Percentiles rank a stretch among this genome's conserved stretches.
Conservation (phyloP, 1,140 invertebrate species). For the Panonychus citri region DNA sequence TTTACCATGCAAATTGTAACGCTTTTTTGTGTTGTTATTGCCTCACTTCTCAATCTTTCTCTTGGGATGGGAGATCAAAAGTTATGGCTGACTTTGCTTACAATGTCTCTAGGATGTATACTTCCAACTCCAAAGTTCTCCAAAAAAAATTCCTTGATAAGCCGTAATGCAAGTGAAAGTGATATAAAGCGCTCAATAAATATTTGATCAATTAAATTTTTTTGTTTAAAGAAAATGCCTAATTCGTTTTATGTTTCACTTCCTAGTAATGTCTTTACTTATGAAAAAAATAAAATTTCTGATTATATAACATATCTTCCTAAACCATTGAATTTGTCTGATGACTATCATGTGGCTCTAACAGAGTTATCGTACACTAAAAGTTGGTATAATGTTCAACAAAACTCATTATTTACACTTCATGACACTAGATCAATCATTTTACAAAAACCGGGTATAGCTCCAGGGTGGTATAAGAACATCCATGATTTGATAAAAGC, state of each 20-base stretch:
- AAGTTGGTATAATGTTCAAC: neutral
- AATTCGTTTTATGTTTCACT: conserved; percentile 1
- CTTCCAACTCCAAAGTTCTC: neutral
- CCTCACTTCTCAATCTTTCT: neutral
- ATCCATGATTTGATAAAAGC: neutral
- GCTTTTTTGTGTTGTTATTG: neutral
- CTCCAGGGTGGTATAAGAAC: neutral
- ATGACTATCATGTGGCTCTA: neutral
- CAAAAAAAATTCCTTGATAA: neutral
- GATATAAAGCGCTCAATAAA: too few species aligned
- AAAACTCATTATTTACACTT: neutral
- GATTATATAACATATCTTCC: neutral
- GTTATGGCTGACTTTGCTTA: neutral
- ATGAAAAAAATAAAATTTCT: neutral
- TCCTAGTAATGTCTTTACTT: neutral
- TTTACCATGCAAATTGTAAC: neutral
- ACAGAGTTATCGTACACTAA: conserved; percentile 3
- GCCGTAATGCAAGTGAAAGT: neutral
- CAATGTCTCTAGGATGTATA: neutral
- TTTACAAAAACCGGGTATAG: neutral
- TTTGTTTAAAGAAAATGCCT: neutral
- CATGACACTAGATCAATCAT: neutral
- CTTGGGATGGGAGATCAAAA: neutral
- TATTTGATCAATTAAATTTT: neutral
- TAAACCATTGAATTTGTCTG: neutral